Conservation (phyloP, 1,140 invertebrate species). For the Drosophila tristis region DNA sequence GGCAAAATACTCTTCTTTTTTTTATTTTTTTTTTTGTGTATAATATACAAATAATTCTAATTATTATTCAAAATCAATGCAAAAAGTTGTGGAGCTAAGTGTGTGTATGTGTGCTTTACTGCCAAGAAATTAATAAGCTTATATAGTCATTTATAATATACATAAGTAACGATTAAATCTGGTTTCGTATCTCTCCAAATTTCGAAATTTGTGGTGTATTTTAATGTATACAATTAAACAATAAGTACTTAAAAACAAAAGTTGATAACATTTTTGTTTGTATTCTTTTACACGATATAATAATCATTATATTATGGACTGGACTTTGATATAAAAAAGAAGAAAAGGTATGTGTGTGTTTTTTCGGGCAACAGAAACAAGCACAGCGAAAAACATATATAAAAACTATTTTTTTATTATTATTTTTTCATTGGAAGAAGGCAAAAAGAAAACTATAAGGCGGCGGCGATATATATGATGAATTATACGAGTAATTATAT, state of each 20-base stretch:
- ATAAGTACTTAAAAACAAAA: slow-evolving; percentile 81
- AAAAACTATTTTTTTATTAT: slow-evolving; percentile 21
- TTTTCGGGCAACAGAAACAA: slow-evolving; percentile 70
- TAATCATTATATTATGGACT: slow-evolving; percentile 70
- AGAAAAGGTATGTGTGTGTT: slow-evolving; percentile 33
- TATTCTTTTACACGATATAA: slow-evolving; percentile 49
- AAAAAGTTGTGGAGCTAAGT: slow-evolving; percentile 43
- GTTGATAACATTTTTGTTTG: slow-evolving; percentile 73
- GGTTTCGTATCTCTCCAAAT: slow-evolving; percentile 49
- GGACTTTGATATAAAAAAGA: slow-evolving; percentile 65
- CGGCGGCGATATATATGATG: slow-evolving; percentile 49
- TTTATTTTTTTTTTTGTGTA: slow-evolving; percentile 13
- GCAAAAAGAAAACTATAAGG: slow-evolving; percentile 61
- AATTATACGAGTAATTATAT: slow-evolving; percentile 38
- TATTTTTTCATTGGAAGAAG: slow-evolving; percentile 38
- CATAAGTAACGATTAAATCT: slow-evolving; percentile 78
- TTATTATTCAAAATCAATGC: slow-evolving; percentile 56
- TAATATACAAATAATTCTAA: slow-evolving; percentile 58
- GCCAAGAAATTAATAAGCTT: slow-evolving; percentile 70
- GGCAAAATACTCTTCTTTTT: slow-evolving; percentile 45
- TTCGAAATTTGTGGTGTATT: slow-evolving; percentile 29
- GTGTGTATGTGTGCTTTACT: slow-evolving; percentile 61
- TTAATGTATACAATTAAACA: slow-evolving; percentile 75
- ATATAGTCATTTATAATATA: slow-evolving; percentile 77
- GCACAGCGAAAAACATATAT: slow-evolving; percentile 62